Conservation (phyloP, 2,888 invertebrate genomes). For the Pristionchus entomophagus region DNA sequence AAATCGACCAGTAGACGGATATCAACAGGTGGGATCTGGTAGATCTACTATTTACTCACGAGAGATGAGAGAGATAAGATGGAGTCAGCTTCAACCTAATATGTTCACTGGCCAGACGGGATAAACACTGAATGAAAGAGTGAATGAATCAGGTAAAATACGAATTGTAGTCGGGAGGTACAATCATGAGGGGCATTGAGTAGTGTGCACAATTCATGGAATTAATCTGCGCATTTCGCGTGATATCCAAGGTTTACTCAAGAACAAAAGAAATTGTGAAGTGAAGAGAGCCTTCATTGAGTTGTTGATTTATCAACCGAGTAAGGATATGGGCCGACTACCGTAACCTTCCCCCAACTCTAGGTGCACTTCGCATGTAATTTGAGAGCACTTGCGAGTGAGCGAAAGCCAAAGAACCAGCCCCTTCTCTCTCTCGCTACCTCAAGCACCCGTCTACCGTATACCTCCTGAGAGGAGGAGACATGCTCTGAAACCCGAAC, state of each 20-base stretch:
- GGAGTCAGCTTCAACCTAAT: conserved; percentile 22
- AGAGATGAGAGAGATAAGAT: background rate
- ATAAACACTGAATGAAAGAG: background rate
- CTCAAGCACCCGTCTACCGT: conserved; percentile 24
- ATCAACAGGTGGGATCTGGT: conserved; percentile 7
- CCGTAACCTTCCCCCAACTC: background rate
- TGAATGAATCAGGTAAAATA: background rate
- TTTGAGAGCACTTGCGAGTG: background rate
- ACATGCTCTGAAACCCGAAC: conserved; percentile 8
- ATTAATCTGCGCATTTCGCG: no score
- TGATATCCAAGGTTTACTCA: no score
- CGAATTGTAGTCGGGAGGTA: conserved; percentile 11
- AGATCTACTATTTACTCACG: background rate
- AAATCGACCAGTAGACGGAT: background rate
- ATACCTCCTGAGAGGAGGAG: background rate
- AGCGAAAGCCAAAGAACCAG: background rate
- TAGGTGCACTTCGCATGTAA: conserved; percentile 26
- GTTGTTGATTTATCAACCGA: no score
- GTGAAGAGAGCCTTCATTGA: no score
- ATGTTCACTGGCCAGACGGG: background rate
- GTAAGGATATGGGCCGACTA: no score
- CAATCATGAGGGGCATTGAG: background rate
- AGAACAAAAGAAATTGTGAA: no score
- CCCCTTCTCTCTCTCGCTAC: background rate
- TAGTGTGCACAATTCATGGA: no score